Conservation (phyloP, 2,888 invertebrate species). For the Drosophila phalerata region DNA sequence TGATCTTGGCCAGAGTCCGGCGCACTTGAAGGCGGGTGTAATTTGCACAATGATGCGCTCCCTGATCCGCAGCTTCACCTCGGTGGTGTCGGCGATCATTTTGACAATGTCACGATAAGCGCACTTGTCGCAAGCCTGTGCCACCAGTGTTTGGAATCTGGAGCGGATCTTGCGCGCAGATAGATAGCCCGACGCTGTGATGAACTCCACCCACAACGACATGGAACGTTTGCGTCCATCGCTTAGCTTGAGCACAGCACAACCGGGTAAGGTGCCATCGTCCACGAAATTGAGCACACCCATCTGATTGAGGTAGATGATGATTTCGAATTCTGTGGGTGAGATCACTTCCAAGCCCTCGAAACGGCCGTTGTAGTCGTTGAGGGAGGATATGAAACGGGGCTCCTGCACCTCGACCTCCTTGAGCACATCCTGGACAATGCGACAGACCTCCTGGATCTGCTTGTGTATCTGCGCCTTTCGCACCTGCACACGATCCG, state of each 20-base stretch:
- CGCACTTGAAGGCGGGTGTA: slow-evolving; percentile 97
- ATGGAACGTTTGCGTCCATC: slow-evolving; percentile 98
- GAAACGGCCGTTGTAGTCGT: slow-evolving; percentile 95
- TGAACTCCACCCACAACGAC: slow-evolving; percentile 99
- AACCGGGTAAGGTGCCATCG: slow-evolving; percentile 96
- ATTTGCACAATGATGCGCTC: slow-evolving; percentile 97
- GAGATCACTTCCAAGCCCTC: slow-evolving; percentile 97
- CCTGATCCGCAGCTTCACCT: slow-evolving; percentile 95
- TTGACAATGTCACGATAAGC: slow-evolving; percentile 96
- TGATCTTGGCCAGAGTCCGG: slow-evolving; percentile 97
- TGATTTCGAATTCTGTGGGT: slow-evolving; percentile 97
- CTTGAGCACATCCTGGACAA: slow-evolving; percentile 97
- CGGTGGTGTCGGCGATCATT: slow-evolving; percentile 97
- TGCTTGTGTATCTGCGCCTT: slow-evolving; percentile 95
- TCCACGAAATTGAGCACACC: slow-evolving; percentile 99
- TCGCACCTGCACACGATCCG: slow-evolving; percentile 94
- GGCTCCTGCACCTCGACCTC: slow-evolving; percentile 98
- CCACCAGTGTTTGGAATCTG: slow-evolving; percentile 95
- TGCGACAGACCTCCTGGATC: slow-evolving; percentile 95
- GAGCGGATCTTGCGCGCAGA: slow-evolving; percentile 98
- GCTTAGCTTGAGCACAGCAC: slow-evolving; percentile 96
- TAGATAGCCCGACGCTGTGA: slow-evolving; percentile 97
- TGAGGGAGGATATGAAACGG: slow-evolving; percentile 95
- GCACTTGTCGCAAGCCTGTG: slow-evolving; percentile 97
- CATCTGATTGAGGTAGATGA: slow-evolving; percentile 98